phyloP scores from a whole-genome alignment of 2,888 invertebrate species.

The Maniola hyperantus region DNA sequence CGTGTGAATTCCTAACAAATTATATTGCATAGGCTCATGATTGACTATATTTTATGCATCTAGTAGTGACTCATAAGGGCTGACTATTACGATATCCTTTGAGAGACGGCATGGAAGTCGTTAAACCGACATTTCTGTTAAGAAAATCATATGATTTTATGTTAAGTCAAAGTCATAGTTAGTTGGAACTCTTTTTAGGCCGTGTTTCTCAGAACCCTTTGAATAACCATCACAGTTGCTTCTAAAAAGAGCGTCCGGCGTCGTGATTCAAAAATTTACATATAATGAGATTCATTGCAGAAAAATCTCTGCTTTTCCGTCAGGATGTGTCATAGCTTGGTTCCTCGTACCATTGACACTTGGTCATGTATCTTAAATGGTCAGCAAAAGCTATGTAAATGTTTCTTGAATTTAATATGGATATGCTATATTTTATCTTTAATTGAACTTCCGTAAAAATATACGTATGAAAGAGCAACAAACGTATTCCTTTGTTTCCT shows the following conservation, averaged over 20 bases:
- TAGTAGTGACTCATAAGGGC: conserved; percentile 3
- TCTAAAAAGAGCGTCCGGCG: conserved; percentile 51
- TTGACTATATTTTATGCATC: background rate
- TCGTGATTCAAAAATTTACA: conserved; percentile 70
- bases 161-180: conserved; percentile 26
- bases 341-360: conserved; percentile 27
- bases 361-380: conserved; percentile 7
- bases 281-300: conserved; percentile 68
- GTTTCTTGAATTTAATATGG: background rate
- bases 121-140: conserved; percentile 20
- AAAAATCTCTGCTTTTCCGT: conserved; percentile 74
- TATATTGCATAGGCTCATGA: background rate
- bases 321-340: conserved; percentile 59
- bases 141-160: conserved; percentile 10
- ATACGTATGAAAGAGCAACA: background rate
- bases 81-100: background rate
- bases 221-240: conserved; percentile 37
- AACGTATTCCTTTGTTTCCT: background rate
- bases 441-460: background rate
- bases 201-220: conserved; percentile 40
- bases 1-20: background rate
- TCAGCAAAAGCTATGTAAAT: conserved; percentile 1
- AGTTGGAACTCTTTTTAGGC: conserved; percentile 28
- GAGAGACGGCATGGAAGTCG: background rate
- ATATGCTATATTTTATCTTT: background rate